A percentile compares a stretch with the other conserved stretches of the same genome.
Conservation (phyloP, 2,113 vertebrate species). For the Amazona vittata region DNA sequence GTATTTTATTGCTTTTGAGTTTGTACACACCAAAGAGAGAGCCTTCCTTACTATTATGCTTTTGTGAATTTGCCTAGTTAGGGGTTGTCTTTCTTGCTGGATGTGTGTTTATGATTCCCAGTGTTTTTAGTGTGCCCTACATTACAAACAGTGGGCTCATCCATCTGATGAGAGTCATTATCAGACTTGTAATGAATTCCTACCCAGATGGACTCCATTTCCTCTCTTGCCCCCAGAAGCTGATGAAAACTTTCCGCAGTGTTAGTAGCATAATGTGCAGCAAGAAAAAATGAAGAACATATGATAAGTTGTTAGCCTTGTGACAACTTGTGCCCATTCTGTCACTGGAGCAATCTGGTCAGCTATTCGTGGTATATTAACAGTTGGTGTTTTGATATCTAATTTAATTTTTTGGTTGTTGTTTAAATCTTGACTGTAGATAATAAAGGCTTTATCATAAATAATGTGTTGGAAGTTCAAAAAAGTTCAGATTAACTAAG, state of each 20-base stretch:
- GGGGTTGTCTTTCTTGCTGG: not conserved
- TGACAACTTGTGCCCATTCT: not conserved
- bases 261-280: not conserved
- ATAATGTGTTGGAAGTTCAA: not conserved
- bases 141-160: not conserved
- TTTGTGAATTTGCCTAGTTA: not conserved
- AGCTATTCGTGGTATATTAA: not conserved
- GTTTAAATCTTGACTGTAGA: not conserved
- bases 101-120: not conserved
- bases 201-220: constrained; percentile 14
- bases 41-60: not conserved
- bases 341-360: constrained; percentile 43
- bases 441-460: not conserved
- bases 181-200: not conserved
- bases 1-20: not conserved
- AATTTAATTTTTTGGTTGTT: not conserved
- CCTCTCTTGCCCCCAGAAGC: not conserved
- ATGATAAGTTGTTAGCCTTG: not conserved
- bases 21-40: not conserved
- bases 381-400: constrained; percentile 50
- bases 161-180: constrained; percentile 8
- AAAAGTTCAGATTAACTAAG: not conserved
- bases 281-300: not conserved
- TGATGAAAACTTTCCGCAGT: not conserved
- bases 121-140: not conserved